Evolutionary conservation across 2,797 vertebrate species (phyloP).

Genomic region (Discoglossus pictus): DNA sequence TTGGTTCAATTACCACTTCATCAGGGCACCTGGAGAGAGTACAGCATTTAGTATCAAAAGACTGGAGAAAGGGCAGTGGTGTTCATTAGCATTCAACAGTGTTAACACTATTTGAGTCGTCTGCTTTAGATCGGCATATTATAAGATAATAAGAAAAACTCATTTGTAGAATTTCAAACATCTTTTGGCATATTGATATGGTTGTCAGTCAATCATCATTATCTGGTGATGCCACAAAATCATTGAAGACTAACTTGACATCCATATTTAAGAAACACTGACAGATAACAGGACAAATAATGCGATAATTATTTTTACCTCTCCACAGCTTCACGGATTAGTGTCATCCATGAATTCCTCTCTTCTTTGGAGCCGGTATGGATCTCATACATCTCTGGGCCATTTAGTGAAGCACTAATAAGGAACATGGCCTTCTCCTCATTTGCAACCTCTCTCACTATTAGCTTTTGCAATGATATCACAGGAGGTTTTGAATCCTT

Average conservation of each 20-base stretch:
- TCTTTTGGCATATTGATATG: no score
- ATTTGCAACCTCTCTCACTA: constrained; percentile 88
- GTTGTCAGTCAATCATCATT: no score
- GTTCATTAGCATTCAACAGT: no score
- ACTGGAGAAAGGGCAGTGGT: no score
- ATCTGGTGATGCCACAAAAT: no score
- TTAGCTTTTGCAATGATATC: constrained; percentile 85
- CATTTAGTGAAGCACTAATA: constrained; percentile 78
- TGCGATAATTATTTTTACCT: constrained; percentile 75
- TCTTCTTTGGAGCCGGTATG: constrained; percentile 82
- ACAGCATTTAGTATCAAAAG: not conserved
- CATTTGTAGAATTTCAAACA: no score
- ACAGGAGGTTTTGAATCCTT: constrained; percentile 88
- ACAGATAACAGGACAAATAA: no score
- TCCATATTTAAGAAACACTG: no score
- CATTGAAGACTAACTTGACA: no score
- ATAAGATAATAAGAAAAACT: not conserved
- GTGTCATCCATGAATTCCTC: constrained; percentile 77
- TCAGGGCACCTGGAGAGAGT: constrained; percentile 79
- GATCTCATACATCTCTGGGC: constrained; percentile 92
- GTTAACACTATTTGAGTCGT: no score
- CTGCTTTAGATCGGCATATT: no score
- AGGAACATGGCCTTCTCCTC: constrained; percentile 90
- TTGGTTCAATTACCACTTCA: constrained; percentile 82
- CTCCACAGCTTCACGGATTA: constrained; percentile 83